Percentiles rank a stretch among this genome's conserved stretches.
phyloP scores from a whole-genome alignment of 2,113 vertebrate genomes.

The Antigone vipio region DNA sequence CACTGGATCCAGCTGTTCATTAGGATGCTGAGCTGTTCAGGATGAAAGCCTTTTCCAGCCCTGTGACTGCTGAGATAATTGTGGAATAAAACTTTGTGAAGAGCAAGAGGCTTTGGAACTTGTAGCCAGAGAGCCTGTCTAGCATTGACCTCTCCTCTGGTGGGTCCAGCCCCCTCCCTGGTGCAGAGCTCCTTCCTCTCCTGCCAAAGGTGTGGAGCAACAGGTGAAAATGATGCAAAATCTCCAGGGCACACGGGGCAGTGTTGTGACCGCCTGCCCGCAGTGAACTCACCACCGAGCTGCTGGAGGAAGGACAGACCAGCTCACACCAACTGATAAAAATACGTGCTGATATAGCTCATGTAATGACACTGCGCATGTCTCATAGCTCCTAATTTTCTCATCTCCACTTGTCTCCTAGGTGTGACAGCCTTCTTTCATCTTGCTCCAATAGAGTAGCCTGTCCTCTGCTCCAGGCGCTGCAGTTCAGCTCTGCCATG shows the following conservation, averaged over 20 bases:
- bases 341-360: neutral
- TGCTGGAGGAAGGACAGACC: neutral
- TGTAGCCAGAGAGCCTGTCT: neutral
- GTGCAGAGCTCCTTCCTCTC: neutral
- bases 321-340: neutral
- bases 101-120: neutral
- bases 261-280: neutral
- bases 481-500: neutral
- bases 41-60: neutral
- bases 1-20: neutral
- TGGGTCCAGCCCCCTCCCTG: rapidly evolving
- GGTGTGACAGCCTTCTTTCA: too few relatives aligned
- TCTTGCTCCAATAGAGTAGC: neutral
- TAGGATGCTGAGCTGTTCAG: neutral
- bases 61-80: neutral
- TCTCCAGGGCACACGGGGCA: too few relatives aligned
- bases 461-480: rapidly evolving
- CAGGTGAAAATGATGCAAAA: neutral
- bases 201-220: neutral
- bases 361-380: too few relatives aligned
- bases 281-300: rapidly evolving
- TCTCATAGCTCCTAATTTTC: too few relatives aligned
- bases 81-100: neutral
- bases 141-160: neutral
- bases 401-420: rapidly evolving